Conservation (phyloP, 2,113 vertebrate species). For the Podarcis muralis region DNA sequence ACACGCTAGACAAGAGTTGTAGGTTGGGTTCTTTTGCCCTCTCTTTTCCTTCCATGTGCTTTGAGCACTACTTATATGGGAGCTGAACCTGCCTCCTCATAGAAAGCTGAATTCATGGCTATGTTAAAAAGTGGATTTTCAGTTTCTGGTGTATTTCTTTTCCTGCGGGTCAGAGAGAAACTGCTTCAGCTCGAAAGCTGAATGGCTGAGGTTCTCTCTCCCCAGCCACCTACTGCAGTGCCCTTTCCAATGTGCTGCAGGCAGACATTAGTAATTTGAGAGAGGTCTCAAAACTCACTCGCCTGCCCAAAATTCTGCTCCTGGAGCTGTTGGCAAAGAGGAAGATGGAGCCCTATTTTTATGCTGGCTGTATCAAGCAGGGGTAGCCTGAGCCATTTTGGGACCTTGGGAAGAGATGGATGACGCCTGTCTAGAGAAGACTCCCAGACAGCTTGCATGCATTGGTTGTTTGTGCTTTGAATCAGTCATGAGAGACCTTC, state of each 20-base stretch:
- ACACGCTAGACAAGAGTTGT: no score
- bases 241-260: neutral
- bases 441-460: neutral
- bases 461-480: neutral
- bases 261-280: neutral
- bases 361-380: neutral
- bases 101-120: neutral
- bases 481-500: no score
- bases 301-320: neutral
- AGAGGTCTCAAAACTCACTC: neutral
- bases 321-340: neutral
- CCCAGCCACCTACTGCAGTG: neutral
- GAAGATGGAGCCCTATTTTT: neutral
- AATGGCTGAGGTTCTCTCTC: no score
- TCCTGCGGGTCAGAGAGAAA: neutral
- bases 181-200: neutral
- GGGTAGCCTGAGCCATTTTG: neutral
- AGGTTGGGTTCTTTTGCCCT: neutral
- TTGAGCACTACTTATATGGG: neutral
- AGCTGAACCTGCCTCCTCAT: neutral
- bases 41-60: neutral
- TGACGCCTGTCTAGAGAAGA: neutral
- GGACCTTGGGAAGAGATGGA: neutral
- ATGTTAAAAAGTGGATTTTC: neutral
- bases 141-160: no score